phyloP scores from a whole-genome alignment of 2,113 vertebrate species.

The Caranx melampygus region DNA sequence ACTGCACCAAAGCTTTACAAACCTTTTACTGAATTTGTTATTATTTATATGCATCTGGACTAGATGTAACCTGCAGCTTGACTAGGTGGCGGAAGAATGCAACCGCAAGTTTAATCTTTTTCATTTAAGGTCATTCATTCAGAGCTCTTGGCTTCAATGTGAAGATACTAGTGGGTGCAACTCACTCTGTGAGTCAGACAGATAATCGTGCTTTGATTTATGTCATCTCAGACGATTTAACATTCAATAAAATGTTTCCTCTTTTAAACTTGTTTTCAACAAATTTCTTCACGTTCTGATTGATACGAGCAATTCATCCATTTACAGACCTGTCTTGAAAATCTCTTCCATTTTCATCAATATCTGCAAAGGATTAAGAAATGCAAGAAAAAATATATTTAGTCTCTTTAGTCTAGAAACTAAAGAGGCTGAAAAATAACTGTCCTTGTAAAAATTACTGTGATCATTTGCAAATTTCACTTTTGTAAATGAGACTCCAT shows the following conservation, averaged over 20 bases:
- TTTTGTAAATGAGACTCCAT: background rate
- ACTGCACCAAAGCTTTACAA: too few species aligned
- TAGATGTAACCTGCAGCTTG: too few species aligned
- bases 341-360: background rate
- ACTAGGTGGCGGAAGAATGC: too few species aligned
- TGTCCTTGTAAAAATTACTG: background rate
- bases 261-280: slow-evolving; percentile 50
- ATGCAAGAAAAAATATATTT: background rate
- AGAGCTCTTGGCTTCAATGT: too few species aligned
- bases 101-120: background rate
- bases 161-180: background rate
- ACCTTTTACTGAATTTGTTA: too few species aligned
- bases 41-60: too few species aligned
- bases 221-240: slow-evolving; percentile 31
- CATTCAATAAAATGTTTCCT: slow-evolving; percentile 34
- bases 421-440: background rate
- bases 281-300: slow-evolving; percentile 18
- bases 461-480: background rate
- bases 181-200: slow-evolving; percentile 34
- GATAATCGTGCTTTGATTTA: slow-evolving; percentile 43
- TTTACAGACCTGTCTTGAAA: background rate
- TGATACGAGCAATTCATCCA: slow-evolving; percentile 20
- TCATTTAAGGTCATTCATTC: background rate
- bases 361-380: background rate
- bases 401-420: background rate